A percentile compares a stretch with the other conserved stretches of the same genome.
phyloP scores from a whole-genome alignment of 2,797 vertebrate species.

The Sebastes minor region DNA sequence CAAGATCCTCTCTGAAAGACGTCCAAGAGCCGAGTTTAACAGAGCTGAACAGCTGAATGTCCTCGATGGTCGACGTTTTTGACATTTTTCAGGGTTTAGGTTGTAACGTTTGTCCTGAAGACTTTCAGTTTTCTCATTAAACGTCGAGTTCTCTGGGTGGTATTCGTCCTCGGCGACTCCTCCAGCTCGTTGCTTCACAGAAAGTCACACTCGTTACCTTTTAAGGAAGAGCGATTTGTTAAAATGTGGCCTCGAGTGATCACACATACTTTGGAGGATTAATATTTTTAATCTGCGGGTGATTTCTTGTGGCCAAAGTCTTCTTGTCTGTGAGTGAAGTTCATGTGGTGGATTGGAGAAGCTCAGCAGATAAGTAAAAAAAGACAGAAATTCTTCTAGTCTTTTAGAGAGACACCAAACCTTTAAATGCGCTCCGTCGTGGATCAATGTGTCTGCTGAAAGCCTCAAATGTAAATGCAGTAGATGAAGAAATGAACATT shows the following conservation, averaged over 20 bases:
- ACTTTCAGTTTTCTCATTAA: not conserved
- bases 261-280: slow-evolving; percentile 26
- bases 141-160: not conserved
- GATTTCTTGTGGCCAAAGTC: not conserved
- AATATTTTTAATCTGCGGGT: slow-evolving; percentile 13
- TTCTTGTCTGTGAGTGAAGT: not conserved
- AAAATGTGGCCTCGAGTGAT: not conserved
- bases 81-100: not conserved
- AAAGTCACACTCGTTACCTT: not conserved
- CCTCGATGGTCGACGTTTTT: too few species aligned
- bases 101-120: not conserved
- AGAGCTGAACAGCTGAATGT: too few species aligned
- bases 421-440: too few species aligned
- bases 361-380: too few species aligned
- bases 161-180: not conserved
- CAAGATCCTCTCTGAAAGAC: not conserved
- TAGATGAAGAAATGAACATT: slow-evolving; percentile 3
- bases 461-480: not conserved
- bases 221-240: not conserved
- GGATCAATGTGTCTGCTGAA: too few species aligned
- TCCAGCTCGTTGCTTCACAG: not conserved
- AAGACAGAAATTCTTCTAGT: too few species aligned
- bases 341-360: not conserved
- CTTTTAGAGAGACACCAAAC: too few species aligned
- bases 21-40: too few species aligned